Base-by-base conservation (phyloP, 92 coral and sea anemone species). In the Palythoa grandiflora region DNA sequence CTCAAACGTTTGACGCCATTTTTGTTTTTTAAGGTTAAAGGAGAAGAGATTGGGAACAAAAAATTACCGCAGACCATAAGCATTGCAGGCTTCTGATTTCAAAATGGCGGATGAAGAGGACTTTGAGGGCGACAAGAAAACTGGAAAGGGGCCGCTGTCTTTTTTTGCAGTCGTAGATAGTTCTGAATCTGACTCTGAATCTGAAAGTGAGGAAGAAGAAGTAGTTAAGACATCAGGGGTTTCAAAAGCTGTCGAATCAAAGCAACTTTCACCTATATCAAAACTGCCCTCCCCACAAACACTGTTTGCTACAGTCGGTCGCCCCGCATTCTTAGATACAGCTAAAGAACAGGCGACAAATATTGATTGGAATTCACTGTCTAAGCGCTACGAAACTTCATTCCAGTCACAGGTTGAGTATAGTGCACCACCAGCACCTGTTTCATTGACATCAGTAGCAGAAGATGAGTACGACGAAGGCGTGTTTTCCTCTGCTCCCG, bases 221-320 rank as follows among this genome's bases (percentile, higher is more conserved):
- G 20, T 12, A 13, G 61, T 44, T 7, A 77, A 77, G 15, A 71
- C 76, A 47, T 66, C 52, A 11, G 73, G 50, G 14, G 71, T 73
- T 52, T 80, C 90, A 21, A 68, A 80, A 54, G 75, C 85, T 38
- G 10, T 73, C 0, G 79, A 54, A 2, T 63, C 79, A 38, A 52
- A 84, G 60, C 75, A 14, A 54, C 36, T 83, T 39, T 75, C 85
- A 20, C 85, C 85, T 54, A 74, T 73, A 35, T 85, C 92, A 13
- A 95, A 96, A 84, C 95, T 97, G 8, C 99, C 99, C 9, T 97
- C 99, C 9, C 99, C 99, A 1, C 89, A 90, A 14, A 97, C 99
- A 17, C 88, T 97, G 39, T 97, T 97, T 71, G 98, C 99, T 1
- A 97, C 98, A 0, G 98, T 97, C 10, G 96, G 98, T 17, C 88